These are phyloP conservation scores for Oncorhynchus kisutch DNA, from an alignment of 2,113 vertebrate genomes.

Conservation along the genomic window DNA sequence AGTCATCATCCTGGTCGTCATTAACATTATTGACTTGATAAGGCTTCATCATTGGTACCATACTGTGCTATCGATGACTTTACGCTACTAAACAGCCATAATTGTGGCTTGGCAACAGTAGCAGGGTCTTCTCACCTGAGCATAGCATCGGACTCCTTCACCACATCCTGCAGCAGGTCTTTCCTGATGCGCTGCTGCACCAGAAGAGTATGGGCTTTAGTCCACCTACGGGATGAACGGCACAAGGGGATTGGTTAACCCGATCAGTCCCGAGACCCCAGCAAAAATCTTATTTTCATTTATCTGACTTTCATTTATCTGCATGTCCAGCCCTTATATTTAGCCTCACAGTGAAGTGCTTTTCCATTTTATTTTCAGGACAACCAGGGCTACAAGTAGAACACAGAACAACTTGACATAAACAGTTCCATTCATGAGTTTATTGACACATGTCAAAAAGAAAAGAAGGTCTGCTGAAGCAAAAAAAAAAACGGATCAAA, in stretches of 20 bases:
- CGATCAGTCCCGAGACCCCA: too few species aligned
- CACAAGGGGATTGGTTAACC: not conserved
- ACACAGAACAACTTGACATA: not conserved
- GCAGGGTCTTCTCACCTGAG: constrained; percentile 76
- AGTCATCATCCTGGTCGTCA: not conserved
- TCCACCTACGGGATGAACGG: constrained; percentile 80
- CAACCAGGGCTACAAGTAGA: too few species aligned
- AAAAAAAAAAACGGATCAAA: too few species aligned
- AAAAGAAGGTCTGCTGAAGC: too few species aligned
- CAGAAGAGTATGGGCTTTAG: constrained; percentile 82
- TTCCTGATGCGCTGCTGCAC: constrained; percentile 84
- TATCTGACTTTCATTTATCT: too few species aligned
- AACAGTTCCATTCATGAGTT: too few species aligned
- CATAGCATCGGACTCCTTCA: constrained; percentile 81
- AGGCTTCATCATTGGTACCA: not conserved
- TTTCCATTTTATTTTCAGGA: too few species aligned
- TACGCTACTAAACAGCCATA: too few species aligned
- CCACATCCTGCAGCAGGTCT: constrained; percentile 72
- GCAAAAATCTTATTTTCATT: too few species aligned
- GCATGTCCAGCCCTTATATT: too few species aligned
- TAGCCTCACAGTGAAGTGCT: too few species aligned
- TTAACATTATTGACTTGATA: not conserved
- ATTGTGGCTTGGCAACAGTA: not conserved
- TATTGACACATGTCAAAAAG: too few species aligned
- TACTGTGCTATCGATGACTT: not conserved